These are phyloP conservation scores for Cebidichthys violaceus DNA, from an alignment of 2,113 vertebrate genomes.

Conservation along the genomic window DNA sequence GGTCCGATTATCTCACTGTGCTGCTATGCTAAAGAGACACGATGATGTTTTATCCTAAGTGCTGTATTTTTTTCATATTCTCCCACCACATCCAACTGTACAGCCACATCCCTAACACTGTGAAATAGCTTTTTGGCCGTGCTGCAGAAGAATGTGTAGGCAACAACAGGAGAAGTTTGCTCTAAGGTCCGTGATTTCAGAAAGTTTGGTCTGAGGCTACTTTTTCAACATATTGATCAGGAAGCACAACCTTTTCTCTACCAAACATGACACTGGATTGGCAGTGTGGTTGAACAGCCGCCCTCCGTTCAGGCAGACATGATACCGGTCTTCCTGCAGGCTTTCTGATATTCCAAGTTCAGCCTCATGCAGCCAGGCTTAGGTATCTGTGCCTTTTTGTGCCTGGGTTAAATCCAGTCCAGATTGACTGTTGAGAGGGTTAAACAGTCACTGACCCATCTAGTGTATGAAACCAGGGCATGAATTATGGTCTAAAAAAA, in stretches of 20 bases:
- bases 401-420: constrained; percentile 61
- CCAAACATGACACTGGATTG: constrained; percentile 18
- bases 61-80: not conserved
- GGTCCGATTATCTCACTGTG: not conserved
- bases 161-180: not conserved
- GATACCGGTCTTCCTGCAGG: not conserved
- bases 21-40: not conserved
- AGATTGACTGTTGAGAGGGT: constrained; percentile 41
- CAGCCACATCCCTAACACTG: not conserved
- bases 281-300: constrained; percentile 10
- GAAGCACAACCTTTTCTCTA: constrained; percentile 7
- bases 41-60: not conserved
- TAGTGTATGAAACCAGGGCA: constrained; percentile 41
- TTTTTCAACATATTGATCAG: not conserved
- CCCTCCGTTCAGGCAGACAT: constrained; percentile 23
- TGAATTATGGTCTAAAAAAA: constrained; percentile 46
- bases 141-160: not conserved
- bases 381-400: constrained; percentile 36
- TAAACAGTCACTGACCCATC: constrained; percentile 40
- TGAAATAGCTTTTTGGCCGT: not conserved
- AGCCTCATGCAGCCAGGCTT: constrained; percentile 42
- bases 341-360: constrained; percentile 35
- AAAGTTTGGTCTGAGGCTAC: not conserved
- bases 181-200: not conserved
- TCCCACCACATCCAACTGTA: not conserved